Evolutionary conservation across 2,797 vertebrate genomes (phyloP).

Genomic region (Micropoecilia bifurca): DNA sequence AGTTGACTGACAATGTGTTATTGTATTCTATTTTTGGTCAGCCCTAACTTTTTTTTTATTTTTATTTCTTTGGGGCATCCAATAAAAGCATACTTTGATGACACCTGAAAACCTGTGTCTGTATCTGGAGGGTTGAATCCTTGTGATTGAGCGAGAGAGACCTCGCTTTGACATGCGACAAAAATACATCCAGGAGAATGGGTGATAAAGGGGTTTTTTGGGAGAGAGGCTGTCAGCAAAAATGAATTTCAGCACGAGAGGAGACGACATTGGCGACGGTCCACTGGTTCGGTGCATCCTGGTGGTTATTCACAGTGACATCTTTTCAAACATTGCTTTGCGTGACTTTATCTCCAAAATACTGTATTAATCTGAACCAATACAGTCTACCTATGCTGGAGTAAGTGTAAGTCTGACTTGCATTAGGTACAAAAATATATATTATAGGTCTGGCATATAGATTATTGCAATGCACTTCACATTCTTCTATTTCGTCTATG

Average conservation of each 20-base stretch:
- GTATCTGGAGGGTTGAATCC: conserved; percentile 45
- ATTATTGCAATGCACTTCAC: neutral
- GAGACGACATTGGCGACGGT: conserved; percentile 59
- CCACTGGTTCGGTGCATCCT: conserved; percentile 56
- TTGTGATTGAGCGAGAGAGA: conserved; percentile 58
- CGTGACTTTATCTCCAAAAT: conserved; percentile 51
- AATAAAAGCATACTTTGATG: conserved; percentile 48
- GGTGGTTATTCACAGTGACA: conserved; percentile 63
- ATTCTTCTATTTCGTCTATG: neutral
- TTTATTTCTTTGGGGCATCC: conserved; percentile 34
- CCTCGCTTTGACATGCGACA: conserved; percentile 63
- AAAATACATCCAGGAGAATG: conserved; percentile 73
- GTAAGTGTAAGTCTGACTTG: conserved; percentile 17
- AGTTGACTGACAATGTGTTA: conserved; percentile 58
- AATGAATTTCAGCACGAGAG: conserved; percentile 69
- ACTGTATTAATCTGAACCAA: conserved; percentile 49
- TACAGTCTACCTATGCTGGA: conserved; percentile 29
- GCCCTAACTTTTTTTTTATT: conserved; percentile 33
- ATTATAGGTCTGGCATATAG: neutral
- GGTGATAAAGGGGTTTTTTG: conserved; percentile 60
- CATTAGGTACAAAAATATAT: neutral
- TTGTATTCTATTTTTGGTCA: conserved; percentile 51
- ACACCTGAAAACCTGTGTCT: conserved; percentile 51
- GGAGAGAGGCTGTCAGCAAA: conserved; percentile 74
- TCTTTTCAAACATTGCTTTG: conserved; percentile 55